Percentiles rank a stretch among this genome's conserved stretches.
Conservation (phyloP, 2,888 invertebrate genomes). For the Trichogramma evanescens region DNA sequence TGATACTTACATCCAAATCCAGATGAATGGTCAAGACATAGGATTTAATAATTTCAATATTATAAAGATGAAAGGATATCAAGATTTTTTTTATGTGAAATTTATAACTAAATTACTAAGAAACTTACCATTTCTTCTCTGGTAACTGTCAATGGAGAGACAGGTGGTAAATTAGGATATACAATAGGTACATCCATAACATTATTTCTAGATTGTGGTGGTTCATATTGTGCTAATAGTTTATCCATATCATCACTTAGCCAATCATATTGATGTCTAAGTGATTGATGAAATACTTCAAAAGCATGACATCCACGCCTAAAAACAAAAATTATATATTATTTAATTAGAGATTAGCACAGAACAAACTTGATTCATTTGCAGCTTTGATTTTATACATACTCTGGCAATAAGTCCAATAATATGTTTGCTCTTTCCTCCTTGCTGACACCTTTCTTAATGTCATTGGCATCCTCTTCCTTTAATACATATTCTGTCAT, state of each 20-base stretch:
- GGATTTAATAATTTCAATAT: slow-evolving; percentile 5
- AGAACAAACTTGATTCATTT: background rate
- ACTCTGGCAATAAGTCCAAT: slow-evolving; percentile 38
- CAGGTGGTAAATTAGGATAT: slow-evolving; percentile 35
- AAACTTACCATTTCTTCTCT: slow-evolving; percentile 36
- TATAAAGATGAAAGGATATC: background rate
- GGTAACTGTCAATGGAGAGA: slow-evolving; percentile 35
- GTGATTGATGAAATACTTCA: slow-evolving; percentile 52
- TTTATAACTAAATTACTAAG: background rate
- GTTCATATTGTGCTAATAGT: slow-evolving; percentile 21
- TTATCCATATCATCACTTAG: slow-evolving; percentile 50
- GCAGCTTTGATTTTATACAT: slow-evolving; percentile 10
- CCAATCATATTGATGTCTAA: slow-evolving; percentile 55
- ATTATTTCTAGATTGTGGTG: slow-evolving; percentile 17
- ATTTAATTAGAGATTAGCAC: background rate
- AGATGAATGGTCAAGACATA: slow-evolving; percentile 2
- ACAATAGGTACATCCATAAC: slow-evolving; percentile 18
- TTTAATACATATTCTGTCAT: slow-evolving; percentile 31
- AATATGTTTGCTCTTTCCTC: slow-evolving; percentile 32
- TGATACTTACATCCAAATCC: slow-evolving; percentile 19
- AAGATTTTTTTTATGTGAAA: background rate
- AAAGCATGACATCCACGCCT: slow-evolving; percentile 46
- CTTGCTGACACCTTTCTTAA: slow-evolving; percentile 26
- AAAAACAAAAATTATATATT: slow-evolving; percentile 16
- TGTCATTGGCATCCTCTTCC: slow-evolving; percentile 31